These are phyloP conservation scores for Lasiurus borealis DNA, from an alignment of 2,113 vertebrate genomes.

Conservation along the genomic window DNA sequence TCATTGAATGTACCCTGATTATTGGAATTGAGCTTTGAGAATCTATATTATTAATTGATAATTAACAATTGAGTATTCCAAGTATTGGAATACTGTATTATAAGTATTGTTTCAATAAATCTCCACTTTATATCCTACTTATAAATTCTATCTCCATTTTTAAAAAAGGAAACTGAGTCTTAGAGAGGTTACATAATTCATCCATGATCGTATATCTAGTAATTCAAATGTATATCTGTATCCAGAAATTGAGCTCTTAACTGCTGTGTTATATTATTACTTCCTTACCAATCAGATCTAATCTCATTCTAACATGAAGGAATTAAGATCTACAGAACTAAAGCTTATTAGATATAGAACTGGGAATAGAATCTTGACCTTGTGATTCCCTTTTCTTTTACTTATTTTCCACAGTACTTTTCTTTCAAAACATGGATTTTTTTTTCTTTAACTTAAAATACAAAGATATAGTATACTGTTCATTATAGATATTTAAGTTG, in stretches of 20 bases:
- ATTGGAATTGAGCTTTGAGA: conserved; percentile 38
- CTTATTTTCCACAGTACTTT: neutral
- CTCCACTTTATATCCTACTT: neutral
- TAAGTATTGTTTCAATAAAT: conserved; percentile 27
- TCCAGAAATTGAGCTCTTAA: conserved; percentile 3
- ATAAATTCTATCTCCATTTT: conserved; percentile 47
- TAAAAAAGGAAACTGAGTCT: conserved; percentile 42
- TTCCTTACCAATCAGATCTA: neutral
- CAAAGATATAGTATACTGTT: neutral
- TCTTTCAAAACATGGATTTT: neutral
- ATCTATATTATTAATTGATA: conserved; percentile 25
- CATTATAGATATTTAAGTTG: neutral
- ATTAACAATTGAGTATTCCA: conserved; percentile 14
- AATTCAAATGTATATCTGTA: conserved; percentile 33
- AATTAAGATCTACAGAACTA: neutral
- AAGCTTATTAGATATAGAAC: neutral
- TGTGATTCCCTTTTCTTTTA: neutral
- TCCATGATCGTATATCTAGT: neutral
- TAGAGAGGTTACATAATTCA: conserved; percentile 37
- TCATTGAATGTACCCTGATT: neutral
- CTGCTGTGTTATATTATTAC: neutral
- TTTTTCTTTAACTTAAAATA: conserved; percentile 36
- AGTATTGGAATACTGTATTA: neutral
- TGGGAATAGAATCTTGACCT: neutral
- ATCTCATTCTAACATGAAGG: conserved; percentile 16